phyloP scores from a whole-genome alignment of 1,140 invertebrate genomes.

The Neodiprion pinetum region DNA sequence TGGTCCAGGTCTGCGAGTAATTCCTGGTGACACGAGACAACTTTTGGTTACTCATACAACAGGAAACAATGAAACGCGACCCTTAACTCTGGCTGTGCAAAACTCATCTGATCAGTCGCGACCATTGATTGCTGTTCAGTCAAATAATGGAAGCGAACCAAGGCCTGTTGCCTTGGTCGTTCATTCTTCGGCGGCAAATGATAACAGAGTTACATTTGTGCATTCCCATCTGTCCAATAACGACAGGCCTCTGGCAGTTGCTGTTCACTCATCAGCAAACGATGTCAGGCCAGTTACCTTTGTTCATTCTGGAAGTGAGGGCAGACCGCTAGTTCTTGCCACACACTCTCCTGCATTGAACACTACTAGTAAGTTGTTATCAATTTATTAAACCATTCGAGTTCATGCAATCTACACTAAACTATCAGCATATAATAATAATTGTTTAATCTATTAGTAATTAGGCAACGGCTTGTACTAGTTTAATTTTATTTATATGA shows the following conservation, averaged over 20 bases:
- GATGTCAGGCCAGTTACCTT: constrained; percentile 59
- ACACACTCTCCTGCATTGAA: constrained; percentile 55
- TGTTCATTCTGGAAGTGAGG: constrained; percentile 57
- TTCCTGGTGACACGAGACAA: constrained; percentile 56
- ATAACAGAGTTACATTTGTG: constrained; percentile 59
- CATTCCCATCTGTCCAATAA: constrained; percentile 58
- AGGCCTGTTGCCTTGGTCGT: constrained; percentile 59
- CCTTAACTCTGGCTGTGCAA: constrained; percentile 47
- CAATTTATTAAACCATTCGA: too few relatives aligned
- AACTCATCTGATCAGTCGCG: constrained; percentile 46
- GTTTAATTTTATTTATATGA: too few relatives aligned
- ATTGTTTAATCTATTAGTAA: too few relatives aligned
- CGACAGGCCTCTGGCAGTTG: constrained; percentile 55
- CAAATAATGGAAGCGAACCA: constrained; percentile 49
- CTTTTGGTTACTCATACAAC: constrained; percentile 54
- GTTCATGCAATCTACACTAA: too few relatives aligned
- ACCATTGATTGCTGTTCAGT: constrained; percentile 52
- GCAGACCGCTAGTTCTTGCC: constrained; percentile 53
- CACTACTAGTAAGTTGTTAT: constrained; percentile 51
- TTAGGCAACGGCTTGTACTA: too few relatives aligned
- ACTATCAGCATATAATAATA: too few relatives aligned
- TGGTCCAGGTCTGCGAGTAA: constrained; percentile 51
- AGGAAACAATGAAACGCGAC: constrained; percentile 50
- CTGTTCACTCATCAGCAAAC: constrained; percentile 54
- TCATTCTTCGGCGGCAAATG: constrained; percentile 56